These are phyloP conservation scores for Spea bombifrons DNA, from an alignment of 2,113 vertebrate species.

Conservation along the genomic window DNA sequence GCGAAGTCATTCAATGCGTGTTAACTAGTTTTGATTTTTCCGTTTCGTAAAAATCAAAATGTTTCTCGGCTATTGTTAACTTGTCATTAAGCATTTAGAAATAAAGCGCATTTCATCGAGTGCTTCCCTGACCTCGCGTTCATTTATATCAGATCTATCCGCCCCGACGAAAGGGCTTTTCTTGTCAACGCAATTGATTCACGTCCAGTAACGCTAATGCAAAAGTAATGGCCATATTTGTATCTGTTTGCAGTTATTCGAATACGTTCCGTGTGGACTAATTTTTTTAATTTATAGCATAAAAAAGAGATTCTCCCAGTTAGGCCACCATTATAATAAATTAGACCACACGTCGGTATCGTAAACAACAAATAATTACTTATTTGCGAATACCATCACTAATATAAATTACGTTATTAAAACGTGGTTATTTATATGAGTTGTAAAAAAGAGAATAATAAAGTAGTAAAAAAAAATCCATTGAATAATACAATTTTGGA, in stretches of 20 bases:
- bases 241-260: constrained; percentile 31
- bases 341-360: constrained; percentile 15
- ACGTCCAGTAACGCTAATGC: constrained; percentile 18
- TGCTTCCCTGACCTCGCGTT: constrained; percentile 33
- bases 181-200: constrained; percentile 42
- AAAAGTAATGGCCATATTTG: constrained; percentile 38
- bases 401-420: constrained; percentile 18
- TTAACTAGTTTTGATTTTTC: constrained; percentile 42
- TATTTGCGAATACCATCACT: constrained; percentile 35
- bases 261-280: constrained; percentile 30
- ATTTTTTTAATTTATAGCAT: constrained; percentile 28
- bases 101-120: constrained; percentile 39
- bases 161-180: constrained; percentile 34
- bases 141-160: constrained; percentile 34
- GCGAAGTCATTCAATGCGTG: constrained; percentile 12
- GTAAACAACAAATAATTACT: constrained; percentile 21
- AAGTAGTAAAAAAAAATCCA: too few species aligned
- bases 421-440: background rate
- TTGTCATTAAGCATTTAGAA: constrained; percentile 36
- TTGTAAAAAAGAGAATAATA: background rate
- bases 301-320: constrained; percentile 26
- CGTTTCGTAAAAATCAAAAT: constrained; percentile 25
- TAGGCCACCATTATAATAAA: constrained; percentile 41
- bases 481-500: too few species aligned
- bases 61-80: constrained; percentile 41